These are phyloP conservation scores for Limnephilus rhombicus DNA, from an alignment of 2,888 invertebrate genomes.

Conservation along the genomic window DNA sequence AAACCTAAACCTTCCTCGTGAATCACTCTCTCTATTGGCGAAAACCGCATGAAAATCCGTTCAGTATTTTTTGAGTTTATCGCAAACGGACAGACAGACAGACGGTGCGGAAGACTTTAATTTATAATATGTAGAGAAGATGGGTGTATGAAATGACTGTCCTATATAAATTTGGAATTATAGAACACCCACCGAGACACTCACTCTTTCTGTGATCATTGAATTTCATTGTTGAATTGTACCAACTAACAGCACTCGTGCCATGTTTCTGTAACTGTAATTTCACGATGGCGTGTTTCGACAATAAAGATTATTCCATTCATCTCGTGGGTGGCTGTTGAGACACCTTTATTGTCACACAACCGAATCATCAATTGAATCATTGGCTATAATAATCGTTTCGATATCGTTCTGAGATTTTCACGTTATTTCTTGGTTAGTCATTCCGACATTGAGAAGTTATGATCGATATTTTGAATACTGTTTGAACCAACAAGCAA, in stretches of 20 bases:
- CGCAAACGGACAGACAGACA: too few relatives aligned
- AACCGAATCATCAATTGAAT: not conserved
- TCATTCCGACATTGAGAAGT: not conserved
- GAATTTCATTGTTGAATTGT: not conserved
- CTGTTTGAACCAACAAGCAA: not conserved
- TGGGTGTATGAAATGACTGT: too few relatives aligned
- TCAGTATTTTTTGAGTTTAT: too few relatives aligned
- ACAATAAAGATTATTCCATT: not conserved
- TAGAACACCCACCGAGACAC: not conserved
- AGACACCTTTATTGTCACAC: not conserved
- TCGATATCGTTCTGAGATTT: not conserved
- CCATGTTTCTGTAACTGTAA: not conserved
- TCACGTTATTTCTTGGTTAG: not conserved
- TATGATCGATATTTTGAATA: not conserved
- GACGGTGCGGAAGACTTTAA: too few relatives aligned
- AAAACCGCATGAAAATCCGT: too few relatives aligned
- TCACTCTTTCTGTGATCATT: not conserved
- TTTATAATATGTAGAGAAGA: too few relatives aligned
- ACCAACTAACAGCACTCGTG: not conserved
- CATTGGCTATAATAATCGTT: not conserved
- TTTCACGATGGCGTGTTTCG: not conserved
- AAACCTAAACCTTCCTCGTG: too few relatives aligned
- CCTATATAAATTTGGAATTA: not conserved
- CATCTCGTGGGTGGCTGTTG: constrained; percentile 35
- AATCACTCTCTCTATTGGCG: too few relatives aligned